Conservation (phyloP, 1,140 invertebrate genomes). For the Homarus americanus region DNA sequence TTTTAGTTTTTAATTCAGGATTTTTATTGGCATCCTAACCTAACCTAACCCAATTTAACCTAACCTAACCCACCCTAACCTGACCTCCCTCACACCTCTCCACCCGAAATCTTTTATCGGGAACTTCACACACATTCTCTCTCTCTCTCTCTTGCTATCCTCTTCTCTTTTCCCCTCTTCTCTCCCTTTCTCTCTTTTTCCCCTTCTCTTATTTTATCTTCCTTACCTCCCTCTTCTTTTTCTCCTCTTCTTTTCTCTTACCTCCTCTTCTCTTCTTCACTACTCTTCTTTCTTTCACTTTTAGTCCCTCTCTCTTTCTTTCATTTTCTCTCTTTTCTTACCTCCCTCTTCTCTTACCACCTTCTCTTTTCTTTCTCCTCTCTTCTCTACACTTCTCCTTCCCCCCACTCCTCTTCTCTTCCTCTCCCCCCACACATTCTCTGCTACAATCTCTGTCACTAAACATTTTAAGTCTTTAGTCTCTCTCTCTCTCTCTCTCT, state of each 20-base stretch:
- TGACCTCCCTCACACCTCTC: too few species aligned
- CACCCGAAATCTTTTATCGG: too few species aligned
- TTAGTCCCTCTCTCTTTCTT: background rate
- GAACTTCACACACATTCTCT: too few species aligned
- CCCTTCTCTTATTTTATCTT: background rate
- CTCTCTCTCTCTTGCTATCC: too few species aligned
- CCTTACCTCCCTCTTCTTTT: background rate
- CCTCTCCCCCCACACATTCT: too few species aligned
- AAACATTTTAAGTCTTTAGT: background rate
- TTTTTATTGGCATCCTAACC: too few species aligned
- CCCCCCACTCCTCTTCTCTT: too few species aligned
- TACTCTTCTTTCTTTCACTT: background rate
- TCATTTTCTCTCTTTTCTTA: background rate
- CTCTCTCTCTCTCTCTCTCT: constrained; percentile 4
- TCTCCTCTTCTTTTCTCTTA: background rate
- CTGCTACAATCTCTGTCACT: background rate
- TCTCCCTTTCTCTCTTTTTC: background rate
- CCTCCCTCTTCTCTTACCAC: background rate
- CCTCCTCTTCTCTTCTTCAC: background rate
- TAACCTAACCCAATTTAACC: too few species aligned
- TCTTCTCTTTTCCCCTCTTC: too few species aligned
- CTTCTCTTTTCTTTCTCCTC: background rate
- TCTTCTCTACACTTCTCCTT: too few species aligned
- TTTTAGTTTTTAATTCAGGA: too few species aligned
- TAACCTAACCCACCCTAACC: too few species aligned